These are phyloP conservation scores for Aphelenchoides avenae DNA, from an alignment of 1,140 invertebrate genomes.

Conservation along the genomic window DNA sequence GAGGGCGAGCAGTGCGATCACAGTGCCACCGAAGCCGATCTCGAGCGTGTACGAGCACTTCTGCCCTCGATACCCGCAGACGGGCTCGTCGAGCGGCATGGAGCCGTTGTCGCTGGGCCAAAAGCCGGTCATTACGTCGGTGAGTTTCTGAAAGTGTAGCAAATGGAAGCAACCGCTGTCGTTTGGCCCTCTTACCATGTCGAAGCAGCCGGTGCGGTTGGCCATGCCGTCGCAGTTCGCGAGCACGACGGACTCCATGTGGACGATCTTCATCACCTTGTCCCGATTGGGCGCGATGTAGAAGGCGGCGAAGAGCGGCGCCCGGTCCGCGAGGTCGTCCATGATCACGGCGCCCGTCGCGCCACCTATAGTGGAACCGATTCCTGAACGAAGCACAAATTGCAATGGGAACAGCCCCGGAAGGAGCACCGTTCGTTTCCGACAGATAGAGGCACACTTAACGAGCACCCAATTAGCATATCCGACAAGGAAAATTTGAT, in stretches of 20 bases:
- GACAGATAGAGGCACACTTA: too few species aligned
- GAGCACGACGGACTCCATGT: slow-evolving; percentile 44
- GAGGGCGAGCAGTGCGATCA: slow-evolving; percentile 43
- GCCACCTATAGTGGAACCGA: too few species aligned
- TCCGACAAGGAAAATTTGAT: too few species aligned
- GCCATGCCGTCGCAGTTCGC: slow-evolving; percentile 51
- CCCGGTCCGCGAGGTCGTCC: slow-evolving; percentile 56
- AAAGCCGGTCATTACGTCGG: slow-evolving; percentile 55
- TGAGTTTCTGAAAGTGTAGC: slow-evolving; percentile 54
- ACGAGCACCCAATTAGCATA: too few species aligned
- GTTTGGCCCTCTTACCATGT: slow-evolving; percentile 45
- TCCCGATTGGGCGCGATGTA: slow-evolving; percentile 56
- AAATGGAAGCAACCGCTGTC: too few species aligned
- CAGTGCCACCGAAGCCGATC: slow-evolving; percentile 38
- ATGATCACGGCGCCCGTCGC: too few species aligned
- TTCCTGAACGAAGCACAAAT: too few species aligned
- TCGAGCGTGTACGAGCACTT: slow-evolving; percentile 52
- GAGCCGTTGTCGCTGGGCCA: slow-evolving; percentile 53
- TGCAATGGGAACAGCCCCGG: too few species aligned
- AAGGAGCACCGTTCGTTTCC: too few species aligned
- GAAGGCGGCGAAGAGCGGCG: slow-evolving; percentile 52
- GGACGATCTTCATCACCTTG: slow-evolving; percentile 56
- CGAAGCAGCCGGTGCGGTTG: slow-evolving; percentile 53
- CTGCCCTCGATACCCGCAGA: slow-evolving; percentile 50
- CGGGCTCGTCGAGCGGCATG: slow-evolving; percentile 53